Base-by-base conservation (phyloP, 1,140 invertebrate genomes). In the Pseudomyrmex pallidus region DNA sequence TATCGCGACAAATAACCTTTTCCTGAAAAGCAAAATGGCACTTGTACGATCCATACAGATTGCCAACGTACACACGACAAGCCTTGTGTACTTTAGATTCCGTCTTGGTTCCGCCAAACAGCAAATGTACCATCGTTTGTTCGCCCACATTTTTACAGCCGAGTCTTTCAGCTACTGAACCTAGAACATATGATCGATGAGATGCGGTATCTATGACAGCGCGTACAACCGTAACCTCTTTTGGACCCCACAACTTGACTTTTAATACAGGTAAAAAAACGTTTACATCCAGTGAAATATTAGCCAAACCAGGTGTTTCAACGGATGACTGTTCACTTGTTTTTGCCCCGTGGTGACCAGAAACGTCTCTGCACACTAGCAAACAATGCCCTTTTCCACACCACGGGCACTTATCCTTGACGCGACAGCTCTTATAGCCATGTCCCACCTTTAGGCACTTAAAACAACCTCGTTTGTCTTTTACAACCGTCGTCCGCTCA, bases 21-120 rank as follows among this genome's bases (percentile, higher is more conserved):
- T 89, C 63, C n/a, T 89, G 73, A 0, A 90, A 61, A 1, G 80
- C 22, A 46, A 89, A 89, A 61, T 84, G 76, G 44, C 84, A 89
- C 5, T 17, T 12, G n/a, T 82, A 89, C 1, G 48, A 15, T 44
- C 52, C 62, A 15, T 82, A 22, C 1, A 87, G 13, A n/a, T 64
- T 61, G 0, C 13, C 10, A 2, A 89, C 3, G 12, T 52, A 22
- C 0, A 90, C 35, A 3, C 50, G 54, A 67, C 84, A 89, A 17
- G 64, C n/a, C 1, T 83, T 84, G 46, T 89, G 82, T 5, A 17
- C 15, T 10, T 78, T 44, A 0, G 59, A 2, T 15, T 66, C 12
- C 1, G 70, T 63, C 4, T 84, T 77, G 1, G n/a, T 15, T 22
- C 82, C 87, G 12, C 77, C 82, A n/a, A 86, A 88, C 8, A 88